Evolutionary conservation across 2,888 invertebrate species (phyloP), one percentile per base, ranked within the genome.

Genomic region (Hydropsyche betteni): DNA sequence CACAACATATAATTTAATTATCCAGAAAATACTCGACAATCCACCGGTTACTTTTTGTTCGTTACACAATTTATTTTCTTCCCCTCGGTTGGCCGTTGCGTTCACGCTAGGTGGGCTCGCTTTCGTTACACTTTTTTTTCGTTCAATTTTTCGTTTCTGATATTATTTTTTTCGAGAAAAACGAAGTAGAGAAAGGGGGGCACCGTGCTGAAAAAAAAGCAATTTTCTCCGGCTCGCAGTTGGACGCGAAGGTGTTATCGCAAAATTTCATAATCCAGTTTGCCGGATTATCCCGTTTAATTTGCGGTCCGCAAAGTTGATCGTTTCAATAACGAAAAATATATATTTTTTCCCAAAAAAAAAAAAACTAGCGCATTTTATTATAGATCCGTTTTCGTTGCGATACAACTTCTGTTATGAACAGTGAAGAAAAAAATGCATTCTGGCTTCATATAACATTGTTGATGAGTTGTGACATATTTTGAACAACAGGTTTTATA

Each of bases 251-350:
- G 74, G 77, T 77, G 77, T 77, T 77, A 77, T 77, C 75, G 69
- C 75, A 69, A 77, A 77, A 70, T 77, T 77, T 75, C 44, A 70
- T 77, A 77, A 77, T 77, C 77, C 77, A 61, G 77, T 77, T 77
- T 68, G 64, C 44, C 73, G 77, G 77, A 77, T 77, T 77, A 77
- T 77, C 77, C 75, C 53, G 75, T 77, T 77, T 77, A 77, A 77
- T 77, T 77, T 77, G 77, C 52, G n/a, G n/a, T 8, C 16, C 72
- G 55, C 14, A 72, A 58, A 61, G 58, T 72, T 72, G 72, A 72
- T 72, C 72, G 36, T 36, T 16, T 58, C 50, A 72, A 72, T 72
- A 72, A 72, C 14, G 24, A 55, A 44, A 44, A 44, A 44, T 6
- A 44, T 8, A 2, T 44, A 2, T 44, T 44, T 44, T 44, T 44